Conservation (phyloP, 2,888 invertebrate genomes). For the Automeris io region DNA sequence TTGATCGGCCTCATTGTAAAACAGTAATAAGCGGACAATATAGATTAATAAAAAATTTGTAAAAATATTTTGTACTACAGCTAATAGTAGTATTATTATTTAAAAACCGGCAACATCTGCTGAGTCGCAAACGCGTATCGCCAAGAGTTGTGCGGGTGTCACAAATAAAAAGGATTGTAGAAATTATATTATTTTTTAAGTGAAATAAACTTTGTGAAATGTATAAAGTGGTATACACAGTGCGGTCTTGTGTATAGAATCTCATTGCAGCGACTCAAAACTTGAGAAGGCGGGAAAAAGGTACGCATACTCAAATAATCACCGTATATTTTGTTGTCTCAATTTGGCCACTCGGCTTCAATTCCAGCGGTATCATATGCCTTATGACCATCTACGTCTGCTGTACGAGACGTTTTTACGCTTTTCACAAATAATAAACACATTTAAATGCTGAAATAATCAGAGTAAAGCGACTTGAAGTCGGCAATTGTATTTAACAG, state of each 20-base stretch:
- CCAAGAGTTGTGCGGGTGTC: slow-evolving; percentile 47
- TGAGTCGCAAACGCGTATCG: slow-evolving; percentile 29
- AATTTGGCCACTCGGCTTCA: slow-evolving; percentile 58
- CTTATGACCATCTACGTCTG: slow-evolving; percentile 26
- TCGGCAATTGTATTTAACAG: not conserved
- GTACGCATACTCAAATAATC: slow-evolving; percentile 40
- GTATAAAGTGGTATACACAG: slow-evolving; percentile 34
- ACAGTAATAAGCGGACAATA: too few relatives aligned
- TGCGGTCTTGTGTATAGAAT: slow-evolving; percentile 53
- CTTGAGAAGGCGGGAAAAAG: slow-evolving; percentile 40
- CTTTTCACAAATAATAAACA: not conserved
- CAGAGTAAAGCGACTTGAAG: not conserved
- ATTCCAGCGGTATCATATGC: slow-evolving; percentile 51
- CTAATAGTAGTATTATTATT: slow-evolving; percentile 1
- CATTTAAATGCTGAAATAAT: not conserved
- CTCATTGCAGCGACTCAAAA: slow-evolving; percentile 23
- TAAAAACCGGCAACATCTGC: slow-evolving; percentile 1
- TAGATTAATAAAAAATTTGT: not conserved
- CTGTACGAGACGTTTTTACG: not conserved
- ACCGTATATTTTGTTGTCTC: slow-evolving; percentile 56
- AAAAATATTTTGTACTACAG: not conserved
- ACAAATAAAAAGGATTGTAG: slow-evolving; percentile 50
- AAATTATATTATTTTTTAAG: slow-evolving; percentile 57
- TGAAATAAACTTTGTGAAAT: slow-evolving; percentile 47
- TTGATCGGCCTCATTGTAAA: too few relatives aligned